These are phyloP conservation scores for Diarsia mendica DNA, from an alignment of 2,888 invertebrate genomes.

Conservation along the genomic window DNA sequence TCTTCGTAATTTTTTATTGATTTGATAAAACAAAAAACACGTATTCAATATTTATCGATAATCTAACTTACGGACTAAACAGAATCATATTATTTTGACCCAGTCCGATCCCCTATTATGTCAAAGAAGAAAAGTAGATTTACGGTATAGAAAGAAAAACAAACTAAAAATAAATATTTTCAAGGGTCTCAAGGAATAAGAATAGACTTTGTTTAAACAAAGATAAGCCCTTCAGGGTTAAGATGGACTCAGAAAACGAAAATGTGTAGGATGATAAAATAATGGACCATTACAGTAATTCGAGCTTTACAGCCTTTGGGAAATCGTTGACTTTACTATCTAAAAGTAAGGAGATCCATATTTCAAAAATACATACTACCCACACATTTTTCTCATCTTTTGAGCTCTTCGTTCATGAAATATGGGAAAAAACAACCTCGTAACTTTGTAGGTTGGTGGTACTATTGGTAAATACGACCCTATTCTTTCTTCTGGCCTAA, in stretches of 20 bases:
- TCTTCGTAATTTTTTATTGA: too few species aligned
- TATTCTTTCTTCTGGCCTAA: too few species aligned
- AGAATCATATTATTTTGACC: too few species aligned
- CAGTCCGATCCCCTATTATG: too few species aligned
- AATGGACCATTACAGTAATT: conserved; percentile 22
- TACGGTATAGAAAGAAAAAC: background rate
- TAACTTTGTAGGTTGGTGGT: background rate
- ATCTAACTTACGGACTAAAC: too few species aligned
- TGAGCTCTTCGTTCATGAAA: background rate
- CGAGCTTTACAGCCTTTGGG: conserved; percentile 1
- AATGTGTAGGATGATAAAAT: background rate
- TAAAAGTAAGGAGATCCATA: background rate
- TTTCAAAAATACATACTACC: background rate
- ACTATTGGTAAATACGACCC: background rate
- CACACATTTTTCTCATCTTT: background rate
- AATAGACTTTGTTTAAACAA: background rate
- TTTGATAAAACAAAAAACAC: too few species aligned
- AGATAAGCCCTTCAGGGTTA: background rate
- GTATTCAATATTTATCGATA: too few species aligned
- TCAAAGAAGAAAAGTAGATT: background rate
- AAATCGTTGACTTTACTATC: conserved; percentile 1
- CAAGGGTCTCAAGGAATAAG: background rate
- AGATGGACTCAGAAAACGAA: background rate
- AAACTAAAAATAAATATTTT: background rate
- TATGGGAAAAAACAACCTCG: background rate